Conservation (phyloP, 2,113 vertebrate genomes). For the Condylura cristata region DNA sequence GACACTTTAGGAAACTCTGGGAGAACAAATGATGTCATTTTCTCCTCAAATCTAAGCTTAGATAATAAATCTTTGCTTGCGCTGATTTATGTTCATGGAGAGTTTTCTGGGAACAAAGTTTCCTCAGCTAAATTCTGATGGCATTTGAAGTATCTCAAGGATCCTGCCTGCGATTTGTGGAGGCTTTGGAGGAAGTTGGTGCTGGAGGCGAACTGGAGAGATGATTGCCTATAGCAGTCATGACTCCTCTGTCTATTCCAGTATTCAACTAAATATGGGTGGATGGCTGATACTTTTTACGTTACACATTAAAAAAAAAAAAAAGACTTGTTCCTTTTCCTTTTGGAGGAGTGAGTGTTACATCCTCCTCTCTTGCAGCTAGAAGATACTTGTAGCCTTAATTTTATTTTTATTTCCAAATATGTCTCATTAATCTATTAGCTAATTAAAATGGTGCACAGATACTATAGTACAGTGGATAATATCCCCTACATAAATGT, state of each 20-base stretch:
- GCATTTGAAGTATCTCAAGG: neutral
- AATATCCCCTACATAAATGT: neutral
- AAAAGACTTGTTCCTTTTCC: no score
- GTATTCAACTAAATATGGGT: neutral
- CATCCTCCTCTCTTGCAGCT: neutral
- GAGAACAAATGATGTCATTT: neutral
- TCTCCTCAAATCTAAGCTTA: neutral
- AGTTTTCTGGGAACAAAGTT: neutral
- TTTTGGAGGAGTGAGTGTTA: no score
- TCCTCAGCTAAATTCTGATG: neutral
- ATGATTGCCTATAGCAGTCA: rapidly evolving
- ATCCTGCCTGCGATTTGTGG: neutral
- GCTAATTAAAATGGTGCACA: neutral
- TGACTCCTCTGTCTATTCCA: rapidly evolving
- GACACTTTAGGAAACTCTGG: neutral
- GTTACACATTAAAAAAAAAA: no score
- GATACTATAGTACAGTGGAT: neutral
- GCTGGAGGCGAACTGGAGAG: neutral
- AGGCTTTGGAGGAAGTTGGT: neutral
- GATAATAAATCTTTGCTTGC: neutral
- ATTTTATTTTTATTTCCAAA: slow-evolving; percentile 6
- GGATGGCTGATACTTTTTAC: rapidly evolving
- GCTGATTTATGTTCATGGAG: neutral
- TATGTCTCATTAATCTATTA: neutral
- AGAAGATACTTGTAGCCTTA: neutral